These are phyloP conservation scores for Hipposideros armiger DNA, from an alignment of 2,113 vertebrate species.

Conservation along the genomic window DNA sequence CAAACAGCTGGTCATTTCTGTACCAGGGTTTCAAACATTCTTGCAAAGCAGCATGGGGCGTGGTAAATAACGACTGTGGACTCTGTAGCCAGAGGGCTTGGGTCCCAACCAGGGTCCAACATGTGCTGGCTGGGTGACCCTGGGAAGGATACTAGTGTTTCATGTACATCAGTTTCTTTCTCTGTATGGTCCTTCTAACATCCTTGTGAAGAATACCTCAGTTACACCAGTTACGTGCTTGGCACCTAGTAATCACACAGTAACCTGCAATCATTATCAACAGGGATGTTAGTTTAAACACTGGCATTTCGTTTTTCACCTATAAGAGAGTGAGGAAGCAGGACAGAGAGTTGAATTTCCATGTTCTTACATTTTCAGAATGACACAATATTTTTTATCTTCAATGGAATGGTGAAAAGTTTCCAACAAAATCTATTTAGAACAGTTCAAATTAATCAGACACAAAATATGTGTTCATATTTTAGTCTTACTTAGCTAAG, in stretches of 20 bases:
- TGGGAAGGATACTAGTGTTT: neutral
- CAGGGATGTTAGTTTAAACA: neutral
- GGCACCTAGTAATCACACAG: neutral
- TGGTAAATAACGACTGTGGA: neutral
- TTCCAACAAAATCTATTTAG: neutral
- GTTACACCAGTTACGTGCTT: neutral
- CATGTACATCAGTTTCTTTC: neutral
- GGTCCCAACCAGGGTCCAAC: neutral
- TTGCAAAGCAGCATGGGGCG: neutral
- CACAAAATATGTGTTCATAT: neutral
- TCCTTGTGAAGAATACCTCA: neutral
- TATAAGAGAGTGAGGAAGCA: neutral
- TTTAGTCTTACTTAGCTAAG: neutral
- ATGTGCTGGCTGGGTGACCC: neutral
- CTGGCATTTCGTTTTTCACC: neutral
- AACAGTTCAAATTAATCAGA: neutral
- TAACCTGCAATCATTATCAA: neutral
- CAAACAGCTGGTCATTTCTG: conserved; percentile 55
- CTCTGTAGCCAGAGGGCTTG: neutral
- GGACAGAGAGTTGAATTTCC: neutral
- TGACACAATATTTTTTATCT: conserved; percentile 18
- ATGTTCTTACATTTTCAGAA: neutral
- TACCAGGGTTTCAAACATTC: conserved; percentile 53
- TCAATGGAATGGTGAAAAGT: neutral
- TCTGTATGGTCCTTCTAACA: neutral